Percentiles rank a stretch among this genome's conserved stretches.
These are phyloP conservation scores for Isoperla grammatica DNA, from an alignment of 2,888 invertebrate genomes.

Conservation along the genomic window DNA sequence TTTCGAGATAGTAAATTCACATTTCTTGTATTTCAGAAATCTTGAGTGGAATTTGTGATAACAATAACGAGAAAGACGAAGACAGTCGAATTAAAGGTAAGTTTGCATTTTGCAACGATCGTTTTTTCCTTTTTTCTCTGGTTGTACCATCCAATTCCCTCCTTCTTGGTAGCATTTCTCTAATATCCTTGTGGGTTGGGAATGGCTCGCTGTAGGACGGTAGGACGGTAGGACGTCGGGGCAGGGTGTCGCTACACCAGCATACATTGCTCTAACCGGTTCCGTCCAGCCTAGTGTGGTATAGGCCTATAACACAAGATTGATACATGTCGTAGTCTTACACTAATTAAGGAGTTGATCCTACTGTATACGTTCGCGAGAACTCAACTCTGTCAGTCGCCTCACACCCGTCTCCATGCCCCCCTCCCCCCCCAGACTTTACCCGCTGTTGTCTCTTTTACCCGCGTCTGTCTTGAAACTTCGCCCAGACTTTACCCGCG, in stretches of 20 bases:
- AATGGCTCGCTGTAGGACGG: too few relatives aligned
- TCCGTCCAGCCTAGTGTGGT: too few relatives aligned
- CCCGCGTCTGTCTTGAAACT: too few relatives aligned
- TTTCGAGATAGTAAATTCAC: slow-evolving; percentile 4
- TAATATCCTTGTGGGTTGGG: too few relatives aligned
- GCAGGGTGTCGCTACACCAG: too few relatives aligned
- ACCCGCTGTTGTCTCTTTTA: too few relatives aligned
- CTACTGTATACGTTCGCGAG: neutral
- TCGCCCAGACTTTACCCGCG: too few relatives aligned
- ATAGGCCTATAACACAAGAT: neutral
- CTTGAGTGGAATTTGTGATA: slow-evolving; percentile 68
- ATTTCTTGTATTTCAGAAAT: slow-evolving; percentile 56
- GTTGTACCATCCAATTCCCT: neutral
- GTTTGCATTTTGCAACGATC: slow-evolving; percentile 26
- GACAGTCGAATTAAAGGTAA: slow-evolving; percentile 71
- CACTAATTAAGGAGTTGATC: neutral
- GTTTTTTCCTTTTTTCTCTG: slow-evolving; percentile 9
- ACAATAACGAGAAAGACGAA: slow-evolving; percentile 58
- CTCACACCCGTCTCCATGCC: too few relatives aligned
- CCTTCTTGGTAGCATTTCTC: neutral
- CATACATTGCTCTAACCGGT: too few relatives aligned
- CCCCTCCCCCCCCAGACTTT: too few relatives aligned
- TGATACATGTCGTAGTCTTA: neutral
- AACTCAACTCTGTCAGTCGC: too few relatives aligned
- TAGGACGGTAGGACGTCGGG: too few relatives aligned